A percentile compares a stretch with the other conserved stretches of the same genome.
Evolutionary conservation across 1,140 invertebrate species (phyloP).

Genomic region (Macrostomum lignano): DNA sequence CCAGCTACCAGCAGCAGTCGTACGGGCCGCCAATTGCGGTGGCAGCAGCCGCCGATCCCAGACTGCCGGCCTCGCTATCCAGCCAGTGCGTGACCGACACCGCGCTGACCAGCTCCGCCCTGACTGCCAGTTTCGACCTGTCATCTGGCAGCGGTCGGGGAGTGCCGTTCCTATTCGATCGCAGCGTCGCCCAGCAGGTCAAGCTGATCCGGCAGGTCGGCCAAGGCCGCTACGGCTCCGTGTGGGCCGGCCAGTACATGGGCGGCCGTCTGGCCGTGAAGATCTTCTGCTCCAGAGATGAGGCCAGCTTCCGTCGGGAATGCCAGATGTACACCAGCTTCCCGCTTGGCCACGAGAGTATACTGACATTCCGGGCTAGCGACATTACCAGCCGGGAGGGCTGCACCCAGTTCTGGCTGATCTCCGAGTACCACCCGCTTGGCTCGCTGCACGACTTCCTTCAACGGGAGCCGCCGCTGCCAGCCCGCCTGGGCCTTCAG

Average conservation of each 20-base stretch:
- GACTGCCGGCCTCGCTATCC: too few species aligned
- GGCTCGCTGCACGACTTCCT: constrained; percentile 77
- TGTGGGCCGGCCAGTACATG: constrained; percentile 55
- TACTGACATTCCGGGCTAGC: constrained; percentile 36
- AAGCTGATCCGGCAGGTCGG: constrained; percentile 32
- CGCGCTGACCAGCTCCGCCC: too few species aligned
- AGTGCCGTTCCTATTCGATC: too few species aligned
- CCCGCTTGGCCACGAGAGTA: constrained; percentile 64
- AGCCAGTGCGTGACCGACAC: too few species aligned
- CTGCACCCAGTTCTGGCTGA: constrained; percentile 48
- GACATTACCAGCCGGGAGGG: constrained; percentile 13
- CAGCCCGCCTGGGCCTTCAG: constrained; percentile 44
- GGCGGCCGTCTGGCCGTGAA: constrained; percentile 63
- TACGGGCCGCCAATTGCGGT: too few species aligned
- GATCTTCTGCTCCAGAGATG: constrained; percentile 62
- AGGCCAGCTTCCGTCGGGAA: constrained; percentile 57
- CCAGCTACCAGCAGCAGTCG: too few species aligned
- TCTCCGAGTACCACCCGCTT: constrained; percentile 66
- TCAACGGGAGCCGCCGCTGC: constrained; percentile 41
- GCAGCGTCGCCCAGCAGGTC: too few species aligned
- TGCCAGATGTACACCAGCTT: constrained; percentile 70
- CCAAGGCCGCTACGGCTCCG: constrained; percentile 56
- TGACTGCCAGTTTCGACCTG: too few species aligned
- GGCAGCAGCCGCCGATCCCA: too few species aligned
- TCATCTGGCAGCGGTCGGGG: too few species aligned